Conservation (phyloP, 2,888 invertebrate species). For the Meloe dianella region DNA sequence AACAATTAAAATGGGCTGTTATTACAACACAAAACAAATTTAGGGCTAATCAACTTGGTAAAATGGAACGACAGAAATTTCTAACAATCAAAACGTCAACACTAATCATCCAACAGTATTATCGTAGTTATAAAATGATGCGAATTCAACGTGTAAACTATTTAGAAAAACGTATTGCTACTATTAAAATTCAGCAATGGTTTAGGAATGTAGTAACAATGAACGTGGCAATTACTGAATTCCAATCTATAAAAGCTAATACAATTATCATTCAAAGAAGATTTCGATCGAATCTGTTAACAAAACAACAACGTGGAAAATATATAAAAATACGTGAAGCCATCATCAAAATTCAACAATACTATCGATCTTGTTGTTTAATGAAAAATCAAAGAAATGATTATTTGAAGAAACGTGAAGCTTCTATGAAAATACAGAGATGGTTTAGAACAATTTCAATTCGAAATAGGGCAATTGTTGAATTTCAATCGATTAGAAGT, state of each 20-base stretch:
- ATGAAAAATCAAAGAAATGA: slow-evolving; percentile 30
- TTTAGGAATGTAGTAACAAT: slow-evolving; percentile 53
- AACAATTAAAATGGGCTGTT: slow-evolving; percentile 43
- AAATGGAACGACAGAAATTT: slow-evolving; percentile 53
- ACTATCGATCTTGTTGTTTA: not conserved
- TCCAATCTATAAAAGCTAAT: slow-evolving; percentile 42
- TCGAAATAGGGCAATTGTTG: not conserved
- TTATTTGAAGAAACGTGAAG: slow-evolving; percentile 43
- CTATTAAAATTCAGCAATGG: slow-evolving; percentile 59
- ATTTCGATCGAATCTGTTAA: slow-evolving; percentile 54
- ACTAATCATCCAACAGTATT: slow-evolving; percentile 23
- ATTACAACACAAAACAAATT: slow-evolving; percentile 50
- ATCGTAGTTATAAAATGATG: slow-evolving; percentile 17
- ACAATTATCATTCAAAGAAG: slow-evolving; percentile 59
- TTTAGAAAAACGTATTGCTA: slow-evolving; percentile 45
- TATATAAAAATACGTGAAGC: slow-evolving; percentile 8
- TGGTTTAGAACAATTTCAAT: slow-evolving; percentile 56
- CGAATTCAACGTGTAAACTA: slow-evolving; percentile 35
- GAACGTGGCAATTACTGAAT: not conserved
- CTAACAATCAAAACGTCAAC: slow-evolving; percentile 44
- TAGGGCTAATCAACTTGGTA: slow-evolving; percentile 53
- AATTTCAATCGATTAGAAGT: slow-evolving; percentile 35
- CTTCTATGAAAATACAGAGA: slow-evolving; percentile 59
- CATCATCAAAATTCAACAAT: slow-evolving; percentile 5
- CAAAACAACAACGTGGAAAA: slow-evolving; percentile 32